Conservation (phyloP, 2,888 invertebrate species). For the Gordius sp. region DNA sequence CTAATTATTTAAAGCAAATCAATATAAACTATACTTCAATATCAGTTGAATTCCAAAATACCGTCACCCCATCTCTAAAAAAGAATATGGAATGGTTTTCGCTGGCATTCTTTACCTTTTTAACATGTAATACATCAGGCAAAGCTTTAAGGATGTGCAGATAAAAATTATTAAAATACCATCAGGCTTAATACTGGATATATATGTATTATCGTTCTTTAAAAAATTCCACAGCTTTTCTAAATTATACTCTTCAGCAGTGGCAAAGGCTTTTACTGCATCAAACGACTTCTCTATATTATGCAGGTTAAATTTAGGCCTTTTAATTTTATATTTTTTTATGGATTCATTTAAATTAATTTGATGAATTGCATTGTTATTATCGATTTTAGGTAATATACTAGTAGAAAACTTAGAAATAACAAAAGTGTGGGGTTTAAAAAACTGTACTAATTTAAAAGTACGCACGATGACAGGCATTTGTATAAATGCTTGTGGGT, state of each 20-base stretch:
- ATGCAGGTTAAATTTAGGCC: too few species aligned
- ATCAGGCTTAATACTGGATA: background rate
- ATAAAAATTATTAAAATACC: constrained; percentile 15
- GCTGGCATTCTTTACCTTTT: background rate
- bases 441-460: too few species aligned
- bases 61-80: constrained; percentile 5
- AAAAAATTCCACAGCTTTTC: background rate
- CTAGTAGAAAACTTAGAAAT: too few species aligned
- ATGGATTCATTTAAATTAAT: too few species aligned
- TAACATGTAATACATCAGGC: background rate
- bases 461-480: too few species aligned
- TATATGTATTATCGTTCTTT: background rate
- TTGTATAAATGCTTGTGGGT: too few species aligned
- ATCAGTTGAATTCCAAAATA: constrained; percentile 8
- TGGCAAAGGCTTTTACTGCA: constrained; percentile 2
- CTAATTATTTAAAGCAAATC: too few species aligned
- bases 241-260: background rate
- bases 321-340: too few species aligned
- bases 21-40: too few species aligned
- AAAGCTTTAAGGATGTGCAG: background rate
- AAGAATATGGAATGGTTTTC: constrained; percentile 6
- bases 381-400: too few species aligned
- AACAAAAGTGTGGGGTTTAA: too few species aligned
- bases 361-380: too few species aligned
- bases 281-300: background rate